phyloP scores from a whole-genome alignment of 2,113 vertebrate species.

The Zeus faber region DNA sequence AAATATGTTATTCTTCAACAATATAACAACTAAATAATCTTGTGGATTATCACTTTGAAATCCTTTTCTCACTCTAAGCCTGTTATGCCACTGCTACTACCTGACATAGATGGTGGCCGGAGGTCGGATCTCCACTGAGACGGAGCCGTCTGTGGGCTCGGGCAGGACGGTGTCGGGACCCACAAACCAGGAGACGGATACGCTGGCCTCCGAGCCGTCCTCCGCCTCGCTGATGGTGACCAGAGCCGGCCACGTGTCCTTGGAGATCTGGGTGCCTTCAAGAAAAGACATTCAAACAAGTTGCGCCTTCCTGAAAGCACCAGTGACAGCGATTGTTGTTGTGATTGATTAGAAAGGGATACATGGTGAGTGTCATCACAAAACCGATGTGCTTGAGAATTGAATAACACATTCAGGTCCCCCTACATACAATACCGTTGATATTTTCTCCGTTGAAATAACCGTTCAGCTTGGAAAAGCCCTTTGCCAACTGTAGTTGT shows the following conservation, averaged over 20 bases:
- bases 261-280: too few relatives aligned
- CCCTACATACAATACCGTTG: conserved; percentile 30
- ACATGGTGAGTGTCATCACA: too few relatives aligned
- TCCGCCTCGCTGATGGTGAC: conserved; percentile 13
- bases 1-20: too few relatives aligned
- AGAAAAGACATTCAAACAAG: too few relatives aligned
- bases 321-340: too few relatives aligned
- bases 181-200: conserved; percentile 40
- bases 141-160: conserved; percentile 19
- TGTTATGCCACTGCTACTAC: conserved; percentile 42
- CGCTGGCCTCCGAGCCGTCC: not conserved
- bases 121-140: conserved; percentile 17
- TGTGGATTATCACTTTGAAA: too few relatives aligned
- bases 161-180: conserved; percentile 21
- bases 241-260: conserved; percentile 14
- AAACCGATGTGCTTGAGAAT: too few relatives aligned
- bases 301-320: too few relatives aligned
- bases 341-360: too few relatives aligned
- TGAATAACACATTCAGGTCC: too few relatives aligned
- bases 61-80: too few relatives aligned
- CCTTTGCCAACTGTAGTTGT: fast-evolving
- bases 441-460: conserved; percentile 20
- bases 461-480: conserved; percentile 8
- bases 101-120: conserved; percentile 36
- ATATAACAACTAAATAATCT: too few relatives aligned